phyloP scores from a whole-genome alignment of 2,888 invertebrate genomes.

The Heliothis peltigera region DNA sequence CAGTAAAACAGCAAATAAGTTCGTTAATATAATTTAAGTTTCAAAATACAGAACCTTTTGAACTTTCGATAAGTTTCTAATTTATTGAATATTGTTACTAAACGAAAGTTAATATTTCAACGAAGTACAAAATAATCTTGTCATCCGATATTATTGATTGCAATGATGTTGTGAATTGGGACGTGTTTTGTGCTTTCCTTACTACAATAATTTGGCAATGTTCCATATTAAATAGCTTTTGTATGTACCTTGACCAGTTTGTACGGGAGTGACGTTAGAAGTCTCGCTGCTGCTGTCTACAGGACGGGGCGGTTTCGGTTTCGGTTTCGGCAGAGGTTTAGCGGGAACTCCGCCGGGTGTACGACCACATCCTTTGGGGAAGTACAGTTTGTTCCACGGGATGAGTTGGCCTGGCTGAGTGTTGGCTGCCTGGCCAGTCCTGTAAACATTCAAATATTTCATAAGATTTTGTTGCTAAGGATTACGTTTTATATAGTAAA shows the following conservation, averaged over 20 bases:
- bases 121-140: not conserved
- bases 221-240: not conserved
- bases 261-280: constrained; percentile 79
- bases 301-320: constrained; percentile 71
- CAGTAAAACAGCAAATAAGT: constrained; percentile 1
- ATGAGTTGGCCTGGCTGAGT: constrained; percentile 87
- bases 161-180: not conserved
- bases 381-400: constrained; percentile 92
- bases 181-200: not conserved
- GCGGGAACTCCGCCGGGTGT: constrained; percentile 84
- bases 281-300: constrained; percentile 82
- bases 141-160: not conserved
- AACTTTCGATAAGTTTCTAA: not conserved
- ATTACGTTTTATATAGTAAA: not conserved
- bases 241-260: constrained; percentile 69
- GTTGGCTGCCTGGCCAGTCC: constrained; percentile 69
- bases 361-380: constrained; percentile 93
- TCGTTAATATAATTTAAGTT: not conserved
- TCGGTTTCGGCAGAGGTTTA: constrained; percentile 76
- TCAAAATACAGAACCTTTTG: not conserved
- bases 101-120: not conserved
- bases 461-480: not conserved
- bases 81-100: not conserved
- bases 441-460: constrained; percentile 43
- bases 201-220: not conserved